Percentiles rank a stretch among this genome's conserved stretches.
Evolutionary conservation across 2,888 invertebrate species (phyloP).

Genomic region (Cryptosula pallasiana): DNA sequence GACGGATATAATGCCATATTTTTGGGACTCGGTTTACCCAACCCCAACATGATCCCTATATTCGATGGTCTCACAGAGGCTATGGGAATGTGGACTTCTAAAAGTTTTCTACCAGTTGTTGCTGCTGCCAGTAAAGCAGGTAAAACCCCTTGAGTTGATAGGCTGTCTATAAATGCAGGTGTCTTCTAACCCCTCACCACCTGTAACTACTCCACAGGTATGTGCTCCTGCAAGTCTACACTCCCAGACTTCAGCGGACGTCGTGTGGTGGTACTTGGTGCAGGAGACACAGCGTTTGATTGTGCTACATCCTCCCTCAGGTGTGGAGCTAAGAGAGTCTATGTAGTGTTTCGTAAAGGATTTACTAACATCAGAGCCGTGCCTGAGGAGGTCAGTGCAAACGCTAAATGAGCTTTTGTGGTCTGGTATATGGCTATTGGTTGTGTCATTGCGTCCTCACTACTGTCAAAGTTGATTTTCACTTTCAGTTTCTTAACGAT

Average conservation of each 20-base stretch:
- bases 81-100: conserved; percentile 92
- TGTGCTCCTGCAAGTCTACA: conserved; percentile 70
- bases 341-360: conserved; percentile 88
- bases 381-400: conserved; percentile 81
- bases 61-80: conserved; percentile 63
- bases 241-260: conserved; percentile 72
- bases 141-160: no score
- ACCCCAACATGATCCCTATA: conserved; percentile 74
- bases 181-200: no score
- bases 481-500: no score
- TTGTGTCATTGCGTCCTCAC: no score
- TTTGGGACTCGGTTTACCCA: conserved; percentile 66
- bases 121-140: conserved; percentile 83
- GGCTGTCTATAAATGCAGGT: no score
- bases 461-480: no score
- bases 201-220: no score
- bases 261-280: conserved; percentile 84
- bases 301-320: conserved; percentile 94
- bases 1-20: conserved; percentile 72
- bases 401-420: no score
- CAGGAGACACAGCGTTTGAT: conserved; percentile 98
- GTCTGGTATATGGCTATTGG: no score
- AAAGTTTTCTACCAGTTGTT: conserved; percentile 83
- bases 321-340: conserved; percentile 88
- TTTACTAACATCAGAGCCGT: conserved; percentile 92